Conservation (phyloP, 1,140 invertebrate species). For the Drosophila nigrodunni region DNA sequence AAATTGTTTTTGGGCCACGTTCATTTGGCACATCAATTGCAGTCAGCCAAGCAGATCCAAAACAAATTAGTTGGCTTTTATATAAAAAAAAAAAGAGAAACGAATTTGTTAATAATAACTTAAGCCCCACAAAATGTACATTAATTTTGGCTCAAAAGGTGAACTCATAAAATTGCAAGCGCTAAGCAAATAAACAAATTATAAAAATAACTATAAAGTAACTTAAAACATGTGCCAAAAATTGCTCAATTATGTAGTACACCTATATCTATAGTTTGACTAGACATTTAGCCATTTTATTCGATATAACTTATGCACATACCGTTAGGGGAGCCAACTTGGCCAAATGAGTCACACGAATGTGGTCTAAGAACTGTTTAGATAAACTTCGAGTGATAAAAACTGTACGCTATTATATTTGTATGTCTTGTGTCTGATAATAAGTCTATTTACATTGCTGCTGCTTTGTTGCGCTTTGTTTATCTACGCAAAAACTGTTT, state of each 20-base stretch:
- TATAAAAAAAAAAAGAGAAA: not conserved
- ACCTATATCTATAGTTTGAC: not conserved
- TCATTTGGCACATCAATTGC: slow-evolving; percentile 32
- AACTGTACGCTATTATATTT: slow-evolving; percentile 7
- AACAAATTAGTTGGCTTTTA: slow-evolving; percentile 42
- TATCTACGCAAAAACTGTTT: slow-evolving; percentile 52
- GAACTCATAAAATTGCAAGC: slow-evolving; percentile 13
- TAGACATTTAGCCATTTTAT: slow-evolving; percentile 12
- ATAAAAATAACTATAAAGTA: slow-evolving; percentile 52
- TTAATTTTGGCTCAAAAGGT: slow-evolving; percentile 6
- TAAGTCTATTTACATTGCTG: slow-evolving; percentile 49
- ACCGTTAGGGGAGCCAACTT: slow-evolving; percentile 16
- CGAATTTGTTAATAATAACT: slow-evolving; percentile 18
- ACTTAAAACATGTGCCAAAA: slow-evolving; percentile 24
- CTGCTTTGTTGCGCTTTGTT: slow-evolving; percentile 50
- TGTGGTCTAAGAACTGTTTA: not conserved
- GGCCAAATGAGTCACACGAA: slow-evolving; percentile 21
- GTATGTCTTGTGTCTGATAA: slow-evolving; percentile 18
- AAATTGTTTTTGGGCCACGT: slow-evolving; percentile 36
- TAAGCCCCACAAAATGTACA: slow-evolving; percentile 23
- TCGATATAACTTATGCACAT: slow-evolving; percentile 9
- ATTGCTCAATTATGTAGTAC: not conserved
- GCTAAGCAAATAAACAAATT: slow-evolving; percentile 59
- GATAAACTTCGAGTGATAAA: slow-evolving; percentile 42
- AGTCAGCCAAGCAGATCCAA: slow-evolving; percentile 15